phyloP scores from a whole-genome alignment of 23 tunicate species.

The Trididemnum miniatum region DNA sequence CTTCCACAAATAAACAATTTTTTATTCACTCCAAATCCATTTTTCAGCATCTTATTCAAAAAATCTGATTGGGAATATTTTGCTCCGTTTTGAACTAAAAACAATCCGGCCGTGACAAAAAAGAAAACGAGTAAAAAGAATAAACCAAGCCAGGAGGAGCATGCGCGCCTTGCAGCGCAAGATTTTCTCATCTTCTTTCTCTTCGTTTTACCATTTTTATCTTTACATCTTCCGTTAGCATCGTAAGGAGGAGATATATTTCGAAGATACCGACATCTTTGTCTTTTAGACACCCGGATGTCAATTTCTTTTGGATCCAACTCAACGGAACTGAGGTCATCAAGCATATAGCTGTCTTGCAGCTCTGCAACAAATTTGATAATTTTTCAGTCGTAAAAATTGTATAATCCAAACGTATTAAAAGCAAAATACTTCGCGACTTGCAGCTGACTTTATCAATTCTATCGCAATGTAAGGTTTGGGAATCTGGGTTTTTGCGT shows the following conservation, averaged over 20 bases:
- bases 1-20: conserved; percentile 12
- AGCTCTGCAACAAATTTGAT: neutral
- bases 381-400: no score
- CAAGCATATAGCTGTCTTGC: neutral
- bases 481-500: no score
- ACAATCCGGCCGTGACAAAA: neutral
- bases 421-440: no score
- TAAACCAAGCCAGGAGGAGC: conserved; percentile 29
- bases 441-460: no score
- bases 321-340: neutral
- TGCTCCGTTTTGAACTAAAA: neutral
- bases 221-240: conserved; percentile 27
- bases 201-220: conserved; percentile 18
- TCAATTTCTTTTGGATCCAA: conserved; percentile 36
- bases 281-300: conserved; percentile 41
- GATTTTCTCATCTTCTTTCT: conserved; percentile 22
- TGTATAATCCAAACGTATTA: no score
- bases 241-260: conserved; percentile 63
- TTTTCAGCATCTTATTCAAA: conserved; percentile 31
- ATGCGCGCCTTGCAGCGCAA: conserved; percentile 29
- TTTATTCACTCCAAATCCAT: conserved; percentile 19
- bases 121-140: conserved; percentile 30
- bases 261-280: conserved; percentile 69
- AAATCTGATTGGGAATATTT: neutral
- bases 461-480: no score